Base-by-base conservation (phyloP, 2,113 vertebrate species). In the Ameiurus melas region DNA sequence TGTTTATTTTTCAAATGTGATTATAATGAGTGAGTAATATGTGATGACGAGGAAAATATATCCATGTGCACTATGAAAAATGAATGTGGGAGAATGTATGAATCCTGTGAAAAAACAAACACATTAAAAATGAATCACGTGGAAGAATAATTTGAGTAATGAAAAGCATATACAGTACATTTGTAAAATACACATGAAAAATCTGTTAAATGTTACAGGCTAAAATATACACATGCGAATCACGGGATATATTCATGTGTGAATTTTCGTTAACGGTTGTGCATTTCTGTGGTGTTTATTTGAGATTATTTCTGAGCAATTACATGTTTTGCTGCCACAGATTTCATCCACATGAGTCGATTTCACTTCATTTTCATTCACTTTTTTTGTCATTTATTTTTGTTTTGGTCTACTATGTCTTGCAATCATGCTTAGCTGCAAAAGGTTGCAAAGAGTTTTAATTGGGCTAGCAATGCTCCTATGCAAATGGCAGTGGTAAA, bases 381-480 rank as follows among this genome's bases (percentile, higher is more conserved):
- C 0, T 43, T 87, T 80, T 80, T 84, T 71, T 47, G 43, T 47
- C 43, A 47, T 47, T 47, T 60, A n/a, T 64, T 81, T 68, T 47
- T n/a, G 43, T 84, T 87, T 60, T 55, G 22, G 39, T 75, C 47
- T 84, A 39, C 85, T 85, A 73, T 73, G 68, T 77, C 9, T 39
- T 36, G 30, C 55, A 73, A 83, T 80, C 47, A 66, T 87, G 78
- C 17, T n/a, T 8, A 36, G 55, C 47, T 80, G 70, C 19, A 27
- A 39, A 60, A 53, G 14, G 36, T 68, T 87, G 73, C 84, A 75
- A 91, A 77, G 53, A 55, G 77, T 86, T 77, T 88, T 88, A 88
- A 91, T 89, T 90, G 85, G 79, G 68, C 85, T 83, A 87, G 70
- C 78, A 64, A 83, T 90, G 85, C 82, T 66, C 60, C 75, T 66